A percentile compares a stretch with the other conserved stretches of the same genome.
phyloP scores from a whole-genome alignment of 2,113 vertebrate genomes.

The Holacanthus passer region DNA sequence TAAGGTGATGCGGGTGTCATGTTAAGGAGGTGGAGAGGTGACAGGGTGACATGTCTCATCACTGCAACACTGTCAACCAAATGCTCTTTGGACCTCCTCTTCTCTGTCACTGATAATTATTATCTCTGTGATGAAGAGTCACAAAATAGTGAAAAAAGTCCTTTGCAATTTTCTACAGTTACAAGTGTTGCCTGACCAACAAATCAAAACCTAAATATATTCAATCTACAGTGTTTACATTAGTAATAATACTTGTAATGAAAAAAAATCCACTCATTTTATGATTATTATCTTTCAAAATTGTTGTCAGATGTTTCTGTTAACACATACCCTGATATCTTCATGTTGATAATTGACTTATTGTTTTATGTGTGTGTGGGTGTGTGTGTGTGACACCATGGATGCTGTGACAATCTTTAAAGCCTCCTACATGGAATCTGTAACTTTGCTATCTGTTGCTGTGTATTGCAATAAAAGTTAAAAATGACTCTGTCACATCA shows the following conservation, averaged over 20 bases:
- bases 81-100: conserved; percentile 24
- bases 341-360: too few relatives aligned
- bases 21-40: conserved; percentile 60
- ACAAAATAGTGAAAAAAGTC: not conserved
- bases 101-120: not conserved
- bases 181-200: too few relatives aligned
- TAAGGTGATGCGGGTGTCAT: conserved; percentile 58
- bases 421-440: not conserved
- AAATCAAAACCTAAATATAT: too few relatives aligned
- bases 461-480: not conserved
- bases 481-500: not conserved
- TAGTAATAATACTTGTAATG: too few relatives aligned
- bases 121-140: not conserved
- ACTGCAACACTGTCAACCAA: conserved; percentile 35
- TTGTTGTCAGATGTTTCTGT: too few relatives aligned
- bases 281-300: too few relatives aligned
- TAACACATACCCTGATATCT: too few relatives aligned
- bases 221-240: too few relatives aligned
- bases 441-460: not conserved
- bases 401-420: not conserved
- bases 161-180: too few relatives aligned
- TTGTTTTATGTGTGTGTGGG: too few relatives aligned
- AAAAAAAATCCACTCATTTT: too few relatives aligned
- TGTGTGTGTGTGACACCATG: not conserved
- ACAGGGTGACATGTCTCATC: conserved; percentile 59